A percentile compares a stretch with the other conserved stretches of the same genome.
Conservation (phyloP, 1,140 invertebrate genomes). For the Pogonomyrmex californicus region DNA sequence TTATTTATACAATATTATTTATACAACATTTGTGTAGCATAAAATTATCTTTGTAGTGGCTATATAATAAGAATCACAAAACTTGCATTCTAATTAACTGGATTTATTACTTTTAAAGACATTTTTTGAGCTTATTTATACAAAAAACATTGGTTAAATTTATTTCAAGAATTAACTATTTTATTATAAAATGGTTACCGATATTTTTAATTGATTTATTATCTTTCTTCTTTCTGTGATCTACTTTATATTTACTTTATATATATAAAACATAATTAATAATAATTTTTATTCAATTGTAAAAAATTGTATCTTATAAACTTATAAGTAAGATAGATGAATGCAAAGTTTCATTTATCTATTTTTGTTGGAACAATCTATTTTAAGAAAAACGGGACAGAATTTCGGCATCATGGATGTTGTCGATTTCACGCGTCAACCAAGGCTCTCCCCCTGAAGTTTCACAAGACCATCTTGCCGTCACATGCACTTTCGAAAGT, state of each 20-base stretch:
- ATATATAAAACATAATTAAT: not conserved
- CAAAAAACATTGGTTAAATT: not conserved
- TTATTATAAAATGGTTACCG: not conserved
- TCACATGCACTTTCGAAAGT: conserved; percentile 24
- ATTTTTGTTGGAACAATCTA: not conserved
- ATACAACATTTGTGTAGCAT: not conserved
- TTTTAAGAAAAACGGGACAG: conserved; percentile 19
- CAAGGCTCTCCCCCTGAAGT: conserved; percentile 7
- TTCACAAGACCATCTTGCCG: conserved; percentile 52
- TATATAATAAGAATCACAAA: not conserved
- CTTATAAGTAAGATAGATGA: not conserved
- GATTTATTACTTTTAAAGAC: not conserved
- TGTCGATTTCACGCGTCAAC: not conserved
- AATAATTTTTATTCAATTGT: not conserved
- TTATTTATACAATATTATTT: too few species aligned
- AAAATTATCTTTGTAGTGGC: not conserved
- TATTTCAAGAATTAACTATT: not conserved
- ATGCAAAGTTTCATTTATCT: not conserved
- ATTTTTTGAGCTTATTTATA: not conserved
- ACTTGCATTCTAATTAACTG: not conserved
- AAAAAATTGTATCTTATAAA: not conserved
- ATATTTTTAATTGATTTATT: not conserved
- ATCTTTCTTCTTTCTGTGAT: too few species aligned
- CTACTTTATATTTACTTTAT: too few species aligned
- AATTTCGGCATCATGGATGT: not conserved